Base-by-base conservation (phyloP, 2,888 invertebrate genomes). In the Mesochorus sp. region DNA sequence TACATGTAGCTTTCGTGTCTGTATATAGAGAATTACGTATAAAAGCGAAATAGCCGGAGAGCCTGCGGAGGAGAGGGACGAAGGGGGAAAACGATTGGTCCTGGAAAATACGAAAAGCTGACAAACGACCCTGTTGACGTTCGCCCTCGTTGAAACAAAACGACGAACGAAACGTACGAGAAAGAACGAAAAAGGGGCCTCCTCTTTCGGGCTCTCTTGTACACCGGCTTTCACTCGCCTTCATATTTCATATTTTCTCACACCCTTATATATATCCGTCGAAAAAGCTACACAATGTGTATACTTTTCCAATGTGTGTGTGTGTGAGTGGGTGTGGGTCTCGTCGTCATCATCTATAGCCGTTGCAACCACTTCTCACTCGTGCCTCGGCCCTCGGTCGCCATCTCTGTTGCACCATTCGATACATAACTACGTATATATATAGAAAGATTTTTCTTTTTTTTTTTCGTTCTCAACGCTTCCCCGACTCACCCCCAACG, bases 61-160 rank as follows among this genome's bases (percentile, higher is more conserved):
- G 75, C 76, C 53, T 31, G 75, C 21, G 61, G 74, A 17, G n/a
- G 24, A 44, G 34, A 31, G 17, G 39, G 39, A 6, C 61, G 39
- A 34, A 8, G 44, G 51, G 31, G 62, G 64, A 79, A 79, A 81
- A 77, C 81, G 80, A 82, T 81, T 81, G 80, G 82, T 82, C 82
- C 74, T 74, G 82, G 79, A 79, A 80, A 80, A 80, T 81, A 82
- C 82, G 82, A 82, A 80, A 72, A 83, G 84, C 85, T 88, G 88
- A 88, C 88, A 88, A 87, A 88, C 88, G 88, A 88, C 84, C 85
- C 86, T 86, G 88, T 87, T 88, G 88, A 88, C 88, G 87, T 87
- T 86, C 84, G 83, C 88, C 86, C 87, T 86, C 85, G 80, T 83
- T 83, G 85, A 84, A 85, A 86, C 86, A 87, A 88, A 88, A 88